Evolutionary conservation across 2,888 invertebrate species (phyloP).

Genomic region (Nephrotoma guestfalica): DNA sequence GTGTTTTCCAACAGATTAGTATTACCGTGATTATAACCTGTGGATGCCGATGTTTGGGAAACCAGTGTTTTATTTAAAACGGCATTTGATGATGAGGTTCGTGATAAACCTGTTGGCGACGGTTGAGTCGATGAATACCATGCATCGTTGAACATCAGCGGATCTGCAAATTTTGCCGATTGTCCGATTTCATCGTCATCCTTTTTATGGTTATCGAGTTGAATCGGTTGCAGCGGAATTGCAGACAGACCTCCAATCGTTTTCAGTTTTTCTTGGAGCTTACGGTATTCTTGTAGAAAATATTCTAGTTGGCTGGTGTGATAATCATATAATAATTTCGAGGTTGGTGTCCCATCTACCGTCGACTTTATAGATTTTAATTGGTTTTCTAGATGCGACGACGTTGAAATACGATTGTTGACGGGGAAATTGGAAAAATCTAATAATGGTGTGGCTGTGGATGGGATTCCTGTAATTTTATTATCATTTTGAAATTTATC

Average conservation of each 20-base stretch:
- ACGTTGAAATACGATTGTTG: constrained; percentile 29
- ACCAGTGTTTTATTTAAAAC: neutral
- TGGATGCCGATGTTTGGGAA: neutral
- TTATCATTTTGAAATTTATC: neutral
- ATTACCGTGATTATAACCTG: neutral
- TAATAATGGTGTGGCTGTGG: constrained; percentile 44
- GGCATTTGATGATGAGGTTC: neutral
- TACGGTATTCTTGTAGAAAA: constrained; percentile 65
- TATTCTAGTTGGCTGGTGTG: constrained; percentile 65
- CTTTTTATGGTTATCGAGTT: neutral
- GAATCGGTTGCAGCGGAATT: constrained; percentile 38
- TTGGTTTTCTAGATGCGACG: constrained; percentile 17
- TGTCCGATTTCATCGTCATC: constrained; percentile 16
- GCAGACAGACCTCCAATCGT: constrained; percentile 62
- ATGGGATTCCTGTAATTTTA: neutral
- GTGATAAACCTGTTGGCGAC: neutral
- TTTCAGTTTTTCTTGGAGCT: constrained; percentile 59
- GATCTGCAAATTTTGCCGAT: constrained; percentile 30
- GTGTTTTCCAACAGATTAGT: neutral
- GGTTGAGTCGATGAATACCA: neutral
- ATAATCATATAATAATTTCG: constrained; percentile 42
- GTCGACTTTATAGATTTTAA: constrained; percentile 22
- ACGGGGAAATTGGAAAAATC: constrained; percentile 41
- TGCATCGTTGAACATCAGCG: constrained; percentile 31
- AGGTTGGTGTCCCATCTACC: constrained; percentile 34